Conservation (phyloP, 2,797 vertebrate species). For the Eremophila alpestris region DNA sequence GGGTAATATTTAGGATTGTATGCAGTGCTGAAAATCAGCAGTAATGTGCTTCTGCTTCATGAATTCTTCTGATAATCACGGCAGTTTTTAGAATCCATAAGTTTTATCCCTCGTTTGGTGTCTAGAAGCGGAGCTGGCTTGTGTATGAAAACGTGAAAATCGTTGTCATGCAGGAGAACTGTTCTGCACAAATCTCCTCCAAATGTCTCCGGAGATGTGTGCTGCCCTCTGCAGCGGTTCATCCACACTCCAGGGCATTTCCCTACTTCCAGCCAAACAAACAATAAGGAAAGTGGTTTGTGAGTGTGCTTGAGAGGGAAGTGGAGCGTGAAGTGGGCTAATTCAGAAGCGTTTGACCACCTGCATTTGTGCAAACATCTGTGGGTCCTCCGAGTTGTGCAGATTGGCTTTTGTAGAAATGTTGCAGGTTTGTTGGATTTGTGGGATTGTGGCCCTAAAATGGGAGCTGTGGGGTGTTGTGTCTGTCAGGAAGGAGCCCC, state of each 20-base stretch:
- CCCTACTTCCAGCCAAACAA: slow-evolving; percentile 43
- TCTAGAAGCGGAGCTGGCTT: neutral
- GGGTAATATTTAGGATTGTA: rapidly evolving
- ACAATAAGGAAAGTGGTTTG: slow-evolving; percentile 7
- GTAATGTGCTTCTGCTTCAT: neutral
- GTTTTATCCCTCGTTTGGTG: neutral
- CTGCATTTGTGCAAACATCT: neutral
- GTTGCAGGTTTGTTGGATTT: neutral
- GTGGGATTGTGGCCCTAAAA: rapidly evolving
- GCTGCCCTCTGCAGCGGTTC: slow-evolving; percentile 56
- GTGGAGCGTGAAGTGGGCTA: neutral
- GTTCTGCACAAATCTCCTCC: neutral
- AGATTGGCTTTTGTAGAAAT: rapidly evolving
- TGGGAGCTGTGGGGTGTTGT: rapidly evolving
- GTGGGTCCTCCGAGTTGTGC: rapidly evolving
- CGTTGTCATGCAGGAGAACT: neutral
- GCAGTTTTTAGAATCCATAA: neutral
- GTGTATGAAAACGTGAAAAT: neutral
- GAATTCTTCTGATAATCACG: neutral
- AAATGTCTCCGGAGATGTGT: neutral
- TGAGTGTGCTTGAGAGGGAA: slow-evolving; percentile 19
- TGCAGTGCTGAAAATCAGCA: neutral
- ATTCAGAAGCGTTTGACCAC: neutral
- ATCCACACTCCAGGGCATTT: slow-evolving; percentile 34
- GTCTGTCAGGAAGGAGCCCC: neutral